Base-by-base conservation (phyloP, 1,140 invertebrate species). In the Drosophila simulans region DNA sequence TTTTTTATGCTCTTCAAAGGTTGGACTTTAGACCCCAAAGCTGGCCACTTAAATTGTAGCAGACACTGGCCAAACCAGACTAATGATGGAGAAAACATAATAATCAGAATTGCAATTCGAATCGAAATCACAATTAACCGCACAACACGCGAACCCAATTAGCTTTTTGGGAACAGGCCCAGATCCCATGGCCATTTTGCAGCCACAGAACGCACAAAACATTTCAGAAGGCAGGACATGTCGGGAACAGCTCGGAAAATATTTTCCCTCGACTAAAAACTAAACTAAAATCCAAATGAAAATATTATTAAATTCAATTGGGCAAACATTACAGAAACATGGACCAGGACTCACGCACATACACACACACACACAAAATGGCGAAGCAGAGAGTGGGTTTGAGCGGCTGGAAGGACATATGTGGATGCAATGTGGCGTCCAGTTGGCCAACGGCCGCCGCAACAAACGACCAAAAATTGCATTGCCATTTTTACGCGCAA, bases 301-400 rank as follows among this genome's bases (percentile, higher is more conserved):
- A 88, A 88, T 88, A 88, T 88, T 88, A 89, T 88, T 88, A 88
- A 89, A 88, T 88, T 88, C 83, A 88, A 88, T 88, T 89, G 83
- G 82, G 80, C 84, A 88, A 88, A 89, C 79, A 88, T 88, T 88
- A 89, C 84, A 83, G 80, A 76, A 80, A 74, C 82, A 88, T 79
- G 75, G 46, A 57, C 55, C 75, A 49, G 34, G 56, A 49, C 72
- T 42, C 72, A 48, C 42, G 40, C 27, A 46, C 53, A 27, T n/a
- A n/a, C 42, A 35, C 49, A 27, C 43, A 35, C 45, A 66, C 56
- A 37, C 51, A 49, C 22, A 25, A 5, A 46, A 31, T 31, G 31
- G 7, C 8, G 31, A 7, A 8, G 31, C 1, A 27, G 27, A 27
- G 45, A n/a, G 8, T 1, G 15, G 25, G 8, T 8, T 34, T 39